phyloP scores from a whole-genome alignment of 2,888 invertebrate species.

The Conomelus anceps region DNA sequence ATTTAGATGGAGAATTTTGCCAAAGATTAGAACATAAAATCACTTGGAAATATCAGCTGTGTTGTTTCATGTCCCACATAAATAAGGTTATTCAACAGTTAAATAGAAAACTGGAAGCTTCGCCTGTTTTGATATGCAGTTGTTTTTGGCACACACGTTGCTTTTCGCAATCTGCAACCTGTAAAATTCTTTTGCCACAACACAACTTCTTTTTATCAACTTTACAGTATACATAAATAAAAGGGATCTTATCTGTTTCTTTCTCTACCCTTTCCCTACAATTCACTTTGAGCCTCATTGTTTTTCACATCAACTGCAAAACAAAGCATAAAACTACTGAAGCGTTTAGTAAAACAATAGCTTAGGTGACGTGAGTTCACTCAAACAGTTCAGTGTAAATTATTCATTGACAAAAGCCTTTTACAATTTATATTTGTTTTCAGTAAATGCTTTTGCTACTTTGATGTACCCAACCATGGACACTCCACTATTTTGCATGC shows the following conservation, averaged over 20 bases:
- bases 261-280: no score
- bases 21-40: neutral
- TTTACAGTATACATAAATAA: neutral
- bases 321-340: neutral
- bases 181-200: neutral
- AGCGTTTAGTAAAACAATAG: neutral
- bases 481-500: neutral
- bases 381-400: neutral
- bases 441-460: no score
- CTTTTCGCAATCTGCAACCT: neutral
- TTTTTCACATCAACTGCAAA: neutral
- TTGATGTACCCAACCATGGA: neutral
- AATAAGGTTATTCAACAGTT: neutral
- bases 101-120: neutral
- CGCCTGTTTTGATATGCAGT: neutral
- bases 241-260: no score
- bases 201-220: neutral
- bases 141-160: neutral
- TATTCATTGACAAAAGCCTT: neutral
- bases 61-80: neutral
- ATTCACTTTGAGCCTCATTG: no score
- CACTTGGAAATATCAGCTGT: neutral
- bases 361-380: no score
- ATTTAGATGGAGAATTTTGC: no score
- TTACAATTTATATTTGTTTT: neutral